Base-by-base conservation (phyloP, 2,888 invertebrate species). In the Chirona hameri region DNA sequence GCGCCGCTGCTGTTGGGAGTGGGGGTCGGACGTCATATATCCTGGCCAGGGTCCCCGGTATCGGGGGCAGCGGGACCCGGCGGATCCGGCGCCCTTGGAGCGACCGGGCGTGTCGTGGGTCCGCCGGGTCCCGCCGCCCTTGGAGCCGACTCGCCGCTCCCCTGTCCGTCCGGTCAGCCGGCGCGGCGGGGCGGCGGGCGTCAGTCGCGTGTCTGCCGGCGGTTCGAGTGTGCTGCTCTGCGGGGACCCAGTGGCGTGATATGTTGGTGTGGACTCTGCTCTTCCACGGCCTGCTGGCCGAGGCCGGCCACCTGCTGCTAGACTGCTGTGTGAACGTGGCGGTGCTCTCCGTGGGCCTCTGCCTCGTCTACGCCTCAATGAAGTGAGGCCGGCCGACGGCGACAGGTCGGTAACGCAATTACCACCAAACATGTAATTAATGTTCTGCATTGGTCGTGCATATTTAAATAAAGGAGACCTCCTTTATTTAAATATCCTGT, bases 251-350 rank as follows among this genome's bases (percentile, higher is more conserved):
- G 18, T 24, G 80, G 18, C 39, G 48, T 31, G 14, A 31, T 24
- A 31, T 48, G 52, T 21, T 48, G 15, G 27, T 52, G 52, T 52
- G 48, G 27, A 52, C 52, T 46, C 39, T 52, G 80, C n/a, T 46
- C 27, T 80, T 52, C 27, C 15, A 52, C 79, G 46, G 48, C 52
- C 79, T 80, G 80, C 48, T 80, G 80, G 39, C 31, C 39, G 39
- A 31, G 46, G 80, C n/a, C 24, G 48, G 39, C 12, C 27, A 52
- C n/a, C 39, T 52, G 80, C 12, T 27, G 46, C 9, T 46, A n/a
- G 48, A 52, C 14, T n/a, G 27, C 48, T 39, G 52, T 31, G n/a
- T 31, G 31, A 24, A n/a, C 60, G 24, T 24, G 60, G 24, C 24
- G 24, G 60, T 60, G 60, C 60, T 60, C 60, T 60, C 60, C 2